Evolutionary conservation across 2,113 vertebrate species (phyloP), one percentile per base, ranked within the genome.

Genomic region (Pseudonaja textilis): DNA sequence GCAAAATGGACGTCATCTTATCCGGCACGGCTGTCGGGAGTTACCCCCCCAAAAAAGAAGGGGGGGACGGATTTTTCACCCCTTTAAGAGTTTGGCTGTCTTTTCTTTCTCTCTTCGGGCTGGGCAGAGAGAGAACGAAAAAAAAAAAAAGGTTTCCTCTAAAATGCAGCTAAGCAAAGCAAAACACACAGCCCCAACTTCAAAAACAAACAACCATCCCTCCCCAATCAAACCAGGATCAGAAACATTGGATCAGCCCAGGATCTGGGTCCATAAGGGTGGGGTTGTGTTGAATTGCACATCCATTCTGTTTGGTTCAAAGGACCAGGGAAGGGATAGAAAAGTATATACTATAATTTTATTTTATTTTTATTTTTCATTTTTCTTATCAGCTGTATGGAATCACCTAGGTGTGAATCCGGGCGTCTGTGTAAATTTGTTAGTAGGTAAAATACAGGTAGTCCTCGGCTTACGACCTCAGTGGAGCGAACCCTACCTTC

Each of bases 281-380:
- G 11, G 10, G 29, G 29, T 14, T n/a, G 61, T 47, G 7, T 87
- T 12, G 4, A n/a, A 18, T 3, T 10, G 23, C 55, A 45, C 34
- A 25, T 59, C 55, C 18, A 1, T 39, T 39, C 4, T 39, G 3
- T 20, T 69, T 1, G 29, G 29, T 6, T 34, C n/a, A 1, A n/a
- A 69, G 14, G n/a, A n/a, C 29, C 29, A 69, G 4, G 4, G 12
- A 34, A 4, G 12, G 64, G 26, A 14, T 14, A 34, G 29, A 16
- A 69, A 2, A 4, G 3, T n/a, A 18, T 1, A 7, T 8, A 0
- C 5, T 7, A 2, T 74, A 7, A 34, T 64, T 12, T 61, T 1
- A 61, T 61, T 61, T 59, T 59, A 25, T 25, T 64, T 26, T 59
- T 23, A 39, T 39, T 39, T 42, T 57, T 57, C 23, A 59, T 47